Percentiles rank a stretch among this genome's conserved stretches.
Evolutionary conservation across 1,140 invertebrate species (phyloP).

Genomic region (Aphis gossypii): DNA sequence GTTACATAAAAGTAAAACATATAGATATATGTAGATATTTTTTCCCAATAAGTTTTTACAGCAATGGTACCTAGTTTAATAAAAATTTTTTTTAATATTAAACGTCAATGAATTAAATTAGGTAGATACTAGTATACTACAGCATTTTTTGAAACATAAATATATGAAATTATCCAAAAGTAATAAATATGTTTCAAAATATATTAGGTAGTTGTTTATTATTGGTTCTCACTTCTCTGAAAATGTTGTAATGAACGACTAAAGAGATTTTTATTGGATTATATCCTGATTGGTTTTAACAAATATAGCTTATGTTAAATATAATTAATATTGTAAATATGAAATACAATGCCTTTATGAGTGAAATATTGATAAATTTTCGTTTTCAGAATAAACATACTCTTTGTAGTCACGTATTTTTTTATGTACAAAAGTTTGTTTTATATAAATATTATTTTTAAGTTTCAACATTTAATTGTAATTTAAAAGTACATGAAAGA

Average conservation of each 20-base stretch:
- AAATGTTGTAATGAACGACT: background rate
- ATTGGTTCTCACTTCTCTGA: no score
- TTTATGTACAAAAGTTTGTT: conserved; percentile 17
- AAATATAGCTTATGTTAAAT: background rate
- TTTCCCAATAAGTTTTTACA: background rate
- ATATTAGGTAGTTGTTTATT: background rate
- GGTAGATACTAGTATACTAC: background rate
- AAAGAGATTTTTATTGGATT: background rate
- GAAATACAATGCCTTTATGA: background rate
- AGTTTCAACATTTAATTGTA: background rate
- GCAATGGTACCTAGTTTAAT: background rate
- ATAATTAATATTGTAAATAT: background rate
- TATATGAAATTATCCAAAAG: background rate
- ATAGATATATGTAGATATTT: background rate
- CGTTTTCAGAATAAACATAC: background rate
- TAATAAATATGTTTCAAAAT: background rate
- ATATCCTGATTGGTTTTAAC: background rate
- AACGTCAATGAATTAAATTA: background rate
- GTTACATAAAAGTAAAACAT: background rate
- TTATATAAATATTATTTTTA: background rate
- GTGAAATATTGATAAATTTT: background rate
- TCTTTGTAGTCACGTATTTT: background rate
- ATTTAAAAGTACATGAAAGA: background rate
- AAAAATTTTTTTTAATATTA: background rate
- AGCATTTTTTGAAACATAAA: background rate